These are phyloP conservation scores for Eristalis pertinax DNA, from an alignment of 2,888 invertebrate genomes.

Conservation along the genomic window DNA sequence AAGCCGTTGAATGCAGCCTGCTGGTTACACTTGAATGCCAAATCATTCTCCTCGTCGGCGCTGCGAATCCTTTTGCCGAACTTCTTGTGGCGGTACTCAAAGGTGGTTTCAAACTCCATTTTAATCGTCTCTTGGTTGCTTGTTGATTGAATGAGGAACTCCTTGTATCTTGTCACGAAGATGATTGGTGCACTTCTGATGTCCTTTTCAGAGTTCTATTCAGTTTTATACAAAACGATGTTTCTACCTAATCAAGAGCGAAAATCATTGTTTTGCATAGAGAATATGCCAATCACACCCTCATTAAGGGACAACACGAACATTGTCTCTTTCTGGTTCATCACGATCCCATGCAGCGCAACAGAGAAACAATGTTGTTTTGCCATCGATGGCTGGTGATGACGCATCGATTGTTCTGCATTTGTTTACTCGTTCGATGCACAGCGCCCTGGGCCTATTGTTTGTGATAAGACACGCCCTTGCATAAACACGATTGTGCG, in stretches of 20 bases:
- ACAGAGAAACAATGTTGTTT: background rate
- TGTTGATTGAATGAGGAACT: background rate
- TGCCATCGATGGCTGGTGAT: background rate
- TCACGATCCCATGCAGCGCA: background rate
- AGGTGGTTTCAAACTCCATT: background rate
- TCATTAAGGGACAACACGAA: background rate
- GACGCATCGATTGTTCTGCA: background rate
- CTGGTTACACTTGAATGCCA: background rate
- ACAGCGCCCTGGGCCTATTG: background rate
- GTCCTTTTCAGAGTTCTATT: background rate
- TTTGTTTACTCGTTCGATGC: background rate
- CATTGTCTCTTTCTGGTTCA: background rate
- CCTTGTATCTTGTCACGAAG: background rate
- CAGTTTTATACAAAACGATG: background rate
- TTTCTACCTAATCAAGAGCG: background rate
- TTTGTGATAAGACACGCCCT: background rate
- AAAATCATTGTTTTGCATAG: background rate
- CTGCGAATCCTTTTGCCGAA: slow-evolving; percentile 7
- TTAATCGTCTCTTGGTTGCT: background rate
- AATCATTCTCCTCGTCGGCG: background rate
- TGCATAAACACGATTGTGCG: background rate
- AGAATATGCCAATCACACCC: background rate
- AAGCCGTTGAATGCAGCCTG: background rate
- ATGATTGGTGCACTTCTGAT: background rate
- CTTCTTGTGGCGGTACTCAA: slow-evolving; percentile 6